These are phyloP conservation scores for Setophaga kirtlandii DNA, from an alignment of 2,113 vertebrate species.

Conservation along the genomic window DNA sequence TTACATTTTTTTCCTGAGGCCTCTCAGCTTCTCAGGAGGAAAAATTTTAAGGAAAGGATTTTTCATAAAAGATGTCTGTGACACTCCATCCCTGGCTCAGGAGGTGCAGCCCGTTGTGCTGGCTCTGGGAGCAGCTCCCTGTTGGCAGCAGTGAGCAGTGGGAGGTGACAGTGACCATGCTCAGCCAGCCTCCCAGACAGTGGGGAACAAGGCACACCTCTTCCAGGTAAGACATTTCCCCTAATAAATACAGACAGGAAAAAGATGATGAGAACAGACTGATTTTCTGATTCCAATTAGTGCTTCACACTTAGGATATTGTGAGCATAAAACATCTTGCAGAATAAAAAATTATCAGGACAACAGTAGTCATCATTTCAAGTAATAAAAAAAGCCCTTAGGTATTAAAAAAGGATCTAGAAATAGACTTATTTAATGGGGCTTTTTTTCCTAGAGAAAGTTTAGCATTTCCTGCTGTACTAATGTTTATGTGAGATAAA, in stretches of 20 bases:
- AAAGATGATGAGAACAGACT: background rate
- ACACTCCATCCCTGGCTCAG: too few species aligned
- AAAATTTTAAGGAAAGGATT: too few species aligned
- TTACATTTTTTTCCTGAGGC: too few species aligned
- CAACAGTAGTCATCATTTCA: background rate
- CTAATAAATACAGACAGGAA: background rate
- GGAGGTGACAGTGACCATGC: too few species aligned
- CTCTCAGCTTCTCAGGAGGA: too few species aligned
- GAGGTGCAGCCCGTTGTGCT: too few species aligned
- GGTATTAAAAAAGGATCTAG: background rate
- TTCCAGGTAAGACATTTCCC: background rate
- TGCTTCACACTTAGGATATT: background rate
- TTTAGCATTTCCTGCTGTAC: background rate
- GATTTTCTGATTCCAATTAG: constrained; percentile 10
- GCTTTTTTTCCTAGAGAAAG: background rate
- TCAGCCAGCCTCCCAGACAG: too few species aligned
- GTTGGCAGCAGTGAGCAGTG: too few species aligned
- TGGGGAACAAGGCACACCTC: too few species aligned
- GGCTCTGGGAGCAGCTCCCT: too few species aligned
- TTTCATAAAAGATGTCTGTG: too few species aligned
- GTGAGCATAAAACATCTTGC: background rate
- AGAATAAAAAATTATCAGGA: background rate
- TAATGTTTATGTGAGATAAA: constrained; percentile 26
- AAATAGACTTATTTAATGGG: constrained; percentile 26
- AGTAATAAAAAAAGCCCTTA: background rate